phyloP scores from a whole-genome alignment of 2,888 invertebrate species.

The Philopedon plagiatum region DNA sequence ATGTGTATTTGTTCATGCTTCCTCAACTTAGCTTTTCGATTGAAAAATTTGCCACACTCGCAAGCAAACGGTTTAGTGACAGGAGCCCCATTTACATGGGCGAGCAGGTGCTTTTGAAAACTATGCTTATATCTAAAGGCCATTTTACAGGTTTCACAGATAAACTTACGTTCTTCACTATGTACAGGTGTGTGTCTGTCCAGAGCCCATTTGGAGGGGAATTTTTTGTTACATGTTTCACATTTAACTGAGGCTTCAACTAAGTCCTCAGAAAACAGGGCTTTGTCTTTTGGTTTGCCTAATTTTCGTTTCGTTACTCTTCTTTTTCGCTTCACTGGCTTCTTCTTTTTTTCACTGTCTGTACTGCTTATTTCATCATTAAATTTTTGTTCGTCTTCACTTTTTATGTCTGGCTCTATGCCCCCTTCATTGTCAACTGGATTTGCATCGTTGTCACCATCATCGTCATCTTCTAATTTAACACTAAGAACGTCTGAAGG shows the following conservation, averaged over 20 bases:
- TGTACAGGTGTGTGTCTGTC: conserved; percentile 38
- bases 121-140: conserved; percentile 45
- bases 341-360: conserved; percentile 1
- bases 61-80: conserved; percentile 44
- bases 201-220: conserved; percentile 42
- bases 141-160: conserved; percentile 34
- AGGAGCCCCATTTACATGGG: conserved; percentile 31
- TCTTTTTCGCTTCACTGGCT: neutral
- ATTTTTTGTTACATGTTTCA: conserved; percentile 35
- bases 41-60: conserved; percentile 46
- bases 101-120: conserved; percentile 34
- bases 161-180: conserved; percentile 13
- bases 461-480: conserved; percentile 24
- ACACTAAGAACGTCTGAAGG: conserved; percentile 2
- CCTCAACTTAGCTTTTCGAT: conserved; percentile 39
- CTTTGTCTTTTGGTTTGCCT: neutral
- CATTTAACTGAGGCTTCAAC: conserved; percentile 28
- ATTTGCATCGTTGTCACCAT: neutral
- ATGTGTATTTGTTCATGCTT: conserved; percentile 43
- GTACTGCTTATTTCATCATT: neutral
- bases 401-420: conserved; percentile 27
- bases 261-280: conserved; percentile 18
- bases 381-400: conserved; percentile 15
- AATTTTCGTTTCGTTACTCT: neutral
- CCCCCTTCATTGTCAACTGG: neutral